Conservation (phyloP, 2,797 vertebrate species). For the Pangasius mekongensis region DNA sequence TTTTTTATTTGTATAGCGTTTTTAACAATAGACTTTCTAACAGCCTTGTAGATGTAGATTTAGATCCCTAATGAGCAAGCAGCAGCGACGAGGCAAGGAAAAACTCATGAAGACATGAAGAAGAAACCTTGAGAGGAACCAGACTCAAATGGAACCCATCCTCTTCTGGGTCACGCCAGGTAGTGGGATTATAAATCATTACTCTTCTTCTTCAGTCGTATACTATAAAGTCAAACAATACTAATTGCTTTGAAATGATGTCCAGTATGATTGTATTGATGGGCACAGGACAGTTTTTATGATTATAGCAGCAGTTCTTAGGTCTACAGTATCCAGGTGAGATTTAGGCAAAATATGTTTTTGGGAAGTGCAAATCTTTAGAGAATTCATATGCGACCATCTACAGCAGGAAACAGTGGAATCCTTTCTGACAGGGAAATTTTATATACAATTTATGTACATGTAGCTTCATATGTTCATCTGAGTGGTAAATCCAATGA, state of each 20-base stretch:
- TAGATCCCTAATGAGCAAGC: neutral
- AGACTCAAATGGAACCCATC: neutral
- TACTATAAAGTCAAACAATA: neutral
- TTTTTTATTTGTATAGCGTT: neutral
- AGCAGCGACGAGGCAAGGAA: neutral
- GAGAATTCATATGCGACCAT: neutral
- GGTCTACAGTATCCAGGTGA: neutral
- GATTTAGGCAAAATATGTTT: neutral
- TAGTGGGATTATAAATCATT: neutral
- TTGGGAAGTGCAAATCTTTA: neutral
- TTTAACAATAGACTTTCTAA: neutral
- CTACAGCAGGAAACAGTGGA: neutral
- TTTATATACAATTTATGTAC: too few relatives aligned
- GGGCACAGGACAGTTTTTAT: neutral
- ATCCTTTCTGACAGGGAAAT: neutral
- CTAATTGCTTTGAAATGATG: neutral
- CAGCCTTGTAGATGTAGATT: neutral
- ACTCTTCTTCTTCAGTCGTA: neutral
- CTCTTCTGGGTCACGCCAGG: neutral
- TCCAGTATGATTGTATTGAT: neutral
- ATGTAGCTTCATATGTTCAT: neutral
- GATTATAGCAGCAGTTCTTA: neutral
- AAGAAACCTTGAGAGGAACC: neutral
- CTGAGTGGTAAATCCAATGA: neutral
- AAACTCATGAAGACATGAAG: neutral